These are phyloP conservation scores for Drosophila eohydei DNA, from an alignment of 2,888 invertebrate genomes.

Conservation along the genomic window DNA sequence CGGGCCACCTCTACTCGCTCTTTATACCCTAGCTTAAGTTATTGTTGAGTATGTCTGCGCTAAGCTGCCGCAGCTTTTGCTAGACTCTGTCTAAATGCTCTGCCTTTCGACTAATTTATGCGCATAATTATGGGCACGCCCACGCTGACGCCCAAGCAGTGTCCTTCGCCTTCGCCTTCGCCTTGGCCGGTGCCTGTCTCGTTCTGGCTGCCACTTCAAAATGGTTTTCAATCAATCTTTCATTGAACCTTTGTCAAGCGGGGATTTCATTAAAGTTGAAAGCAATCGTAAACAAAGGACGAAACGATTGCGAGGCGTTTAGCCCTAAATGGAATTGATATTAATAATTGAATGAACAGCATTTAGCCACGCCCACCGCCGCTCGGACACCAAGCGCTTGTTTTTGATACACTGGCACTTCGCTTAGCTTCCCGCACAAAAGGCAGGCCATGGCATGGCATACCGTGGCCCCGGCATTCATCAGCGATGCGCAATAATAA, in stretches of 20 bases:
- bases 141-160: conserved; percentile 39
- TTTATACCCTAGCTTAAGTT: conserved; percentile 7
- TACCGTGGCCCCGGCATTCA: conserved; percentile 3
- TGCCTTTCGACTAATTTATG: conserved; percentile 68
- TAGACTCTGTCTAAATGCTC: conserved; percentile 26
- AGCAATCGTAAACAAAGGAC: conserved; percentile 53
- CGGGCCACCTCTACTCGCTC: neutral
- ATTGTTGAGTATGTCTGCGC: conserved; percentile 13
- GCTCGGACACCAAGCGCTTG: neutral
- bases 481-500: conserved; percentile 44
- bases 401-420: conserved; percentile 13
- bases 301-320: conserved; percentile 55
- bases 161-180: neutral
- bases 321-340: conserved; percentile 67
- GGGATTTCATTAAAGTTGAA: conserved; percentile 74
- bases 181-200: conserved; percentile 8
- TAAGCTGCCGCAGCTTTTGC: conserved; percentile 36
- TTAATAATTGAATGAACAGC: conserved; percentile 70
- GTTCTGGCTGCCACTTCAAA: conserved; percentile 60
- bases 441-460: neutral
- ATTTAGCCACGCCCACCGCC: conserved; percentile 20
- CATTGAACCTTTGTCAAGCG: conserved; percentile 76
- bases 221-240: conserved; percentile 76
- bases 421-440: conserved; percentile 33
- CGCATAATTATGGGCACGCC: conserved; percentile 73